Percentiles rank a stretch among this genome's conserved stretches.
Conservation (phyloP, 2,113 vertebrate species). For the Malurus alboscapulatus region DNA sequence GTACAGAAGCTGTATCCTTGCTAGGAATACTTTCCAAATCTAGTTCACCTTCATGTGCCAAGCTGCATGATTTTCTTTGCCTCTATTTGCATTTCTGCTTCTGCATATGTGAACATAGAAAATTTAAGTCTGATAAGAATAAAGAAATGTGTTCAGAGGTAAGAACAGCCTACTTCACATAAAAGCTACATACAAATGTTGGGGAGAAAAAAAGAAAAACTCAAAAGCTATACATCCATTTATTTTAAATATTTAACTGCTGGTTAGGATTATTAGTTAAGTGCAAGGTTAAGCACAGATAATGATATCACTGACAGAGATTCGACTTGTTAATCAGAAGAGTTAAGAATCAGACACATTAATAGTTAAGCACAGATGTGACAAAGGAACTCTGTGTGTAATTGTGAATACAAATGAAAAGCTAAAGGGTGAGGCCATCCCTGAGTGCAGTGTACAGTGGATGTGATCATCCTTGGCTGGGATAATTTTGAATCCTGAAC, state of each 20-base stretch:
- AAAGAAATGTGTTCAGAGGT: neutral
- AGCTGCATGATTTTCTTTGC: neutral
- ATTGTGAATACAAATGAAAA: neutral
- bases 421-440: neutral
- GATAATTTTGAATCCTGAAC: neutral
- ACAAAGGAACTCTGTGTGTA: neutral
- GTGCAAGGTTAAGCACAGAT: neutral
- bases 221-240: accelerated
- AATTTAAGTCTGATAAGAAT: neutral
- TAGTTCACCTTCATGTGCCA: neutral
- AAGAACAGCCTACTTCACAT: neutral
- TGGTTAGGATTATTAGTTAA: neutral
- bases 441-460: neutral
- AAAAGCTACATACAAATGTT: neutral
- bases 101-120: neutral
- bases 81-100: neutral
- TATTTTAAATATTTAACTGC: neutral
- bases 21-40: neutral
- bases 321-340: neutral
- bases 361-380: neutral
- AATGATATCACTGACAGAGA: neutral
- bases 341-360: neutral
- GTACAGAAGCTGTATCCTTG: neutral
- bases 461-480: accelerated
- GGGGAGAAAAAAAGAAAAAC: neutral